These are phyloP conservation scores for Miniopterus natalensis DNA, from an alignment of 2,113 vertebrate species.

Conservation along the genomic window DNA sequence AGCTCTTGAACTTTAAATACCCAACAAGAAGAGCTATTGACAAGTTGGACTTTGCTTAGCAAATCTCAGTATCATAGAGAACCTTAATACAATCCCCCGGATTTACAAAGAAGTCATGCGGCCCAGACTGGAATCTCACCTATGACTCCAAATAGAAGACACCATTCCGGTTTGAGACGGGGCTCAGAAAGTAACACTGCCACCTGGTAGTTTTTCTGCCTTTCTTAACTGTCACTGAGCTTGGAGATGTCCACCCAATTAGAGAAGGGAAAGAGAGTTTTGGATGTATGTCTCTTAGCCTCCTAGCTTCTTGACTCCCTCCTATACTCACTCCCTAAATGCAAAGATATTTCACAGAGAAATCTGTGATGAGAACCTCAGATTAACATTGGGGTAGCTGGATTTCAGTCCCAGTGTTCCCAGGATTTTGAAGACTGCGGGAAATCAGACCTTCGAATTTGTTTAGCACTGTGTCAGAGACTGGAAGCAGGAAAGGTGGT, in stretches of 20 bases:
- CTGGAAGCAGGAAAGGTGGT: background rate
- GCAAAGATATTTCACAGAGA: background rate
- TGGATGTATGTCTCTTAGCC: background rate
- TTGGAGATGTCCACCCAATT: background rate
- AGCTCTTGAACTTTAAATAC: conserved; percentile 89
- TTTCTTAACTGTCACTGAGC: background rate
- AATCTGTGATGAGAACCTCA: background rate
- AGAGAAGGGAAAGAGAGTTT: background rate
- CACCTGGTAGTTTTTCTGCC: background rate
- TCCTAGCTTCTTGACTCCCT: background rate
- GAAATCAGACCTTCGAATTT: background rate
- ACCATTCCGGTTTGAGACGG: background rate
- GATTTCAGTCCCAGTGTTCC: background rate
- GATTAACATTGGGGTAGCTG: background rate
- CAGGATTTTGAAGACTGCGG: background rate
- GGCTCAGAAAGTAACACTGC: background rate
- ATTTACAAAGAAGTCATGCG: conserved; percentile 65
- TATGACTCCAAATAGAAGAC: background rate
- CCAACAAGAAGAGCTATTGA: conserved; percentile 87
- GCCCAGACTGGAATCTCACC: background rate
- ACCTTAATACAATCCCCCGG: conserved; percentile 57
- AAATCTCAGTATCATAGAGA: conserved; percentile 78
- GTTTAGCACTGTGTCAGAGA: background rate
- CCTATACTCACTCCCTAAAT: background rate
- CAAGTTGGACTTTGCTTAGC: conserved; percentile 82